Percentiles rank a stretch among this genome's conserved stretches.
Evolutionary conservation across 2,113 vertebrate species (phyloP).

Genomic region (Triplophysa dalaica): DNA sequence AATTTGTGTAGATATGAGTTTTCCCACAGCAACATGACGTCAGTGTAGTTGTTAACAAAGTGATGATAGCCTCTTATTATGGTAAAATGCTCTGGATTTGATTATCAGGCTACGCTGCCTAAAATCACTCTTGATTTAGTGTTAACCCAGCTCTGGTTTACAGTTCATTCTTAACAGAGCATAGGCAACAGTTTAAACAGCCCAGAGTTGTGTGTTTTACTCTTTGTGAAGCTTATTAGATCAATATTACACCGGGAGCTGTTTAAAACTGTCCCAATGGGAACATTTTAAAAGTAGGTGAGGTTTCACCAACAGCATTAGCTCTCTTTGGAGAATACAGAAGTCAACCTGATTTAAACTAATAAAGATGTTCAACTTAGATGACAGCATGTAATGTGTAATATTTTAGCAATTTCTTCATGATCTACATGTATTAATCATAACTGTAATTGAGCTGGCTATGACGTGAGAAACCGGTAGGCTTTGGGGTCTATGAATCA

Average conservation of each 20-base stretch:
- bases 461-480: neutral
- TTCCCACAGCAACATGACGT: neutral
- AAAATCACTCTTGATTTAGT: slow-evolving; percentile 4
- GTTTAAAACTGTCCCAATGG: neutral
- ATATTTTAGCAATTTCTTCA: neutral
- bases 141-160: slow-evolving; percentile 1
- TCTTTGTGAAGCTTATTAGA: neutral
- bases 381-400: slow-evolving; percentile 6
- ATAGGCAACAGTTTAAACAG: neutral
- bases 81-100: slow-evolving; percentile 12
- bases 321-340: slow-evolving; percentile 2
- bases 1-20: neutral
- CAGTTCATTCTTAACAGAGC: neutral
- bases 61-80: neutral
- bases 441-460: slow-evolving; percentile 13
- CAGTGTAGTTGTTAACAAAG: slow-evolving; percentile 5
- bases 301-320: neutral
- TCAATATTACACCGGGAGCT: neutral
- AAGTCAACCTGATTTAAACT: slow-evolving; percentile 4
- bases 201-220: slow-evolving; percentile 12
- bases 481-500: slow-evolving; percentile 14
- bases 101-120: neutral
- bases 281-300: neutral
- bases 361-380: neutral
- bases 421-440: neutral